These are phyloP conservation scores for Sphenopsis melanotis DNA, from an alignment of 2,797 vertebrate genomes.

Conservation along the genomic window DNA sequence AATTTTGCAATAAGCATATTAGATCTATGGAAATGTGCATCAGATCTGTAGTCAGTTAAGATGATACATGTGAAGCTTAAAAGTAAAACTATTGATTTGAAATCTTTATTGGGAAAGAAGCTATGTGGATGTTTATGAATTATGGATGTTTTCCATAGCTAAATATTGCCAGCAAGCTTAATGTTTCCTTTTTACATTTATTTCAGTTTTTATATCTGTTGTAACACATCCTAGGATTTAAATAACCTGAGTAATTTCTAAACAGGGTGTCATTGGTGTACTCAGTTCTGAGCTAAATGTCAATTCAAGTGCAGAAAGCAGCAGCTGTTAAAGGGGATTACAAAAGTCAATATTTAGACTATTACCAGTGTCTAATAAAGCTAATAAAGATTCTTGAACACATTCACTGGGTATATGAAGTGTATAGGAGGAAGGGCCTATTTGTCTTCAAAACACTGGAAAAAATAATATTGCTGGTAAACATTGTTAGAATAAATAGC, in stretches of 20 bases:
- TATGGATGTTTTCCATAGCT: background rate
- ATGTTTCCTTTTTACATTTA: background rate
- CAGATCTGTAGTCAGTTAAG: background rate
- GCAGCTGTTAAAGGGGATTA: slow-evolving; percentile 2
- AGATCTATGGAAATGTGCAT: background rate
- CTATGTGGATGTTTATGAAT: background rate
- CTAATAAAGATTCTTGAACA: background rate
- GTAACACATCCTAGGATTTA: background rate
- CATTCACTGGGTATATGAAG: background rate
- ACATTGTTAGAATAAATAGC: background rate
- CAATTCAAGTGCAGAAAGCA: background rate
- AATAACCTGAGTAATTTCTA: background rate
- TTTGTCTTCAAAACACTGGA: background rate
- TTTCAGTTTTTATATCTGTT: background rate
- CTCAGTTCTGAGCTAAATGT: background rate
- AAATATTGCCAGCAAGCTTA: background rate
- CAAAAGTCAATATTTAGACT: background rate
- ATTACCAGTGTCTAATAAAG: background rate
- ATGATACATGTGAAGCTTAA: background rate
- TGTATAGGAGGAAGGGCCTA: background rate
- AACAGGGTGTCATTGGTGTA: background rate
- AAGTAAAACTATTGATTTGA: slow-evolving; percentile 9
- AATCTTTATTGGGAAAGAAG: background rate
- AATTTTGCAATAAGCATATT: background rate
- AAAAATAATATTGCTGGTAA: background rate